These are phyloP conservation scores for Chirona hameri DNA, from an alignment of 2,888 invertebrate species.

Conservation along the genomic window DNA sequence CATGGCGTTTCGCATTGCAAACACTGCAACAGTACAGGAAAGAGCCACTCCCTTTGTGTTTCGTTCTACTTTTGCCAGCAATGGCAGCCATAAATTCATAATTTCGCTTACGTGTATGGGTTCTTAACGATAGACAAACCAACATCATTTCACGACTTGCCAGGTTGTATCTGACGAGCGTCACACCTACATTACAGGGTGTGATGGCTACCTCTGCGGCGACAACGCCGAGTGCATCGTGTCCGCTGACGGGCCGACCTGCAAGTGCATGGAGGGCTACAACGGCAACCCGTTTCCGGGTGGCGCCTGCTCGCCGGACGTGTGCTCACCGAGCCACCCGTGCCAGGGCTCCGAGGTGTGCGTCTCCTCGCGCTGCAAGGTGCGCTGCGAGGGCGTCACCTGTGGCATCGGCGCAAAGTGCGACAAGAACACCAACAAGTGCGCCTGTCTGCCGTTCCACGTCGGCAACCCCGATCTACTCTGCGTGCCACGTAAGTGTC, in stretches of 20 bases:
- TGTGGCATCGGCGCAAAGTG: conserved; percentile 87
- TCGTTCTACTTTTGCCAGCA: too few relatives aligned
- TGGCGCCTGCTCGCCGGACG: conserved; percentile 74
- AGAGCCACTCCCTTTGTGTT: too few relatives aligned
- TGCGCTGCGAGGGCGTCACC: conserved; percentile 78
- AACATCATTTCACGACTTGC: too few relatives aligned
- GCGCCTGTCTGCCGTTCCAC: conserved; percentile 80
- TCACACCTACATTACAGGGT: conserved; percentile 39
- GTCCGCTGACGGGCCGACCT: conserved; percentile 77
- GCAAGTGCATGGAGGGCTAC: conserved; percentile 80
- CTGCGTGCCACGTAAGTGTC: conserved; percentile 61
- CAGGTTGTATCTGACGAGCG: too few relatives aligned
- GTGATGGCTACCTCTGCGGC: conserved; percentile 45
- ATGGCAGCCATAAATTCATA: too few relatives aligned
- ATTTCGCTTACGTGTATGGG: too few relatives aligned
- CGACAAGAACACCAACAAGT: conserved; percentile 72
- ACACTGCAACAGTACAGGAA: too few relatives aligned
- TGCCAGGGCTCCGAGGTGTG: conserved; percentile 76
- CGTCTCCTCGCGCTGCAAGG: conserved; percentile 81
- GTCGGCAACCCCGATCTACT: conserved; percentile 83
- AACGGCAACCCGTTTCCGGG: conserved; percentile 89
- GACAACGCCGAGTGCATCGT: conserved; percentile 61
- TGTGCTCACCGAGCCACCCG: conserved; percentile 71
- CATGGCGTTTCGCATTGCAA: too few relatives aligned
- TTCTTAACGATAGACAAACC: too few relatives aligned